A percentile compares a stretch with the other conserved stretches of the same genome.
These are phyloP conservation scores for Carassius auratus DNA, from an alignment of 2,113 vertebrate species.

Conservation along the genomic window DNA sequence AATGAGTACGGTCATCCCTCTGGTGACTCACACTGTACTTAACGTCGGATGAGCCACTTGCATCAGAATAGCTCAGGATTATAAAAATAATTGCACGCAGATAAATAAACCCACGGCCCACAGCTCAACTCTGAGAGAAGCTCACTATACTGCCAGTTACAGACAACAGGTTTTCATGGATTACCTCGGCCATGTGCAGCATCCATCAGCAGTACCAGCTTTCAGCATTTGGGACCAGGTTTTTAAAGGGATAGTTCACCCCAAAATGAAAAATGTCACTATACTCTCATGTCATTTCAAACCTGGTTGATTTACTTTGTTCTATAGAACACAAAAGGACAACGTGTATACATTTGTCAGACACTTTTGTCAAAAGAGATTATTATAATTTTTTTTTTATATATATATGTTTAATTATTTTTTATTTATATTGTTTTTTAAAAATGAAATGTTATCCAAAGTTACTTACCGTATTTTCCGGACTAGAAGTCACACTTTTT, in stretches of 20 bases:
- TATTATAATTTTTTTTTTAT: too few species aligned
- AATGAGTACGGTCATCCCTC: background rate
- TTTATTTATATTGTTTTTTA: background rate
- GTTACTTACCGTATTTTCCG: too few species aligned
- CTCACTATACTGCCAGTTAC: conserved; percentile 26
- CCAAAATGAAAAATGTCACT: background rate
- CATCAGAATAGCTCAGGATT: conserved; percentile 25
- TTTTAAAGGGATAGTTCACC: background rate
- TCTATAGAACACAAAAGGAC: background rate
- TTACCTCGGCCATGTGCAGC: conserved; percentile 25
- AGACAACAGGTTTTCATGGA: conserved; percentile 47
- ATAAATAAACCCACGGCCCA: conserved; percentile 20
- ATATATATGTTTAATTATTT: background rate
- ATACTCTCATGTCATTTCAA: background rate
- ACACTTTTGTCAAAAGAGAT: background rate
- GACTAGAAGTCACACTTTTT: too few species aligned
- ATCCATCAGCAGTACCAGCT: background rate
- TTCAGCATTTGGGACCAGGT: background rate
- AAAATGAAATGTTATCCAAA: background rate
- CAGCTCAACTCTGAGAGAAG: background rate
- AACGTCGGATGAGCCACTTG: conserved; percentile 26
- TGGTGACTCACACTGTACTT: conserved; percentile 41
- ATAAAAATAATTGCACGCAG: conserved; percentile 26
- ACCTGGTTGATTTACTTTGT: background rate
- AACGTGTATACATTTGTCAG: background rate